Base-by-base conservation (phyloP, 2,888 invertebrate genomes). In the Allacma fusca region DNA sequence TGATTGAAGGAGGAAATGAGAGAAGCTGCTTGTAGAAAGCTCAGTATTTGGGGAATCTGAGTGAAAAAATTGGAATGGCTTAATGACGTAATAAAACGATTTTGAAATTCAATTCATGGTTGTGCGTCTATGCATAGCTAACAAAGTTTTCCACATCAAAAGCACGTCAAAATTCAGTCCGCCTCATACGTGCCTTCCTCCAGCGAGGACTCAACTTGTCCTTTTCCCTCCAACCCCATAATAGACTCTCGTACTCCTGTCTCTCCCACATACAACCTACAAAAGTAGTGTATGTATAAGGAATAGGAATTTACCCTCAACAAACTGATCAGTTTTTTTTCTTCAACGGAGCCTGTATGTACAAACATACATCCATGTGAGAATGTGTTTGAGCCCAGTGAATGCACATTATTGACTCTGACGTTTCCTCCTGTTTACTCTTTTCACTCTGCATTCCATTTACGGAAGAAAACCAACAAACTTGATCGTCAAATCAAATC, bases 1-100 rank as follows among this genome's bases (percentile, higher is more conserved):
- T n/a, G n/a, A n/a, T n/a, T n/a, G n/a, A n/a, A n/a, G n/a, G n/a
- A n/a, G n/a, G n/a, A n/a, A n/a, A n/a, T n/a, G n/a, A n/a, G n/a
- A n/a, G n/a, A n/a, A n/a, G n/a, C n/a, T n/a, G n/a, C n/a, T n/a
- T n/a, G n/a, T n/a, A n/a, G 75, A 70, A 50, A 64, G 76, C 78
- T 78, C 78, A 80, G 78, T 80, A 78, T 76, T 76, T 78, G 65
- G 78, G 57, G 74, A 69, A 72, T 59, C 43, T 77, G 69, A 64
- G 73, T 65, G 76, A 68, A 79, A 80, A 80, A 80, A 80, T 80
- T 80, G n/a, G 79, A 80, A 80, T 79, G 79, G 80, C 80, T 80
- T 80, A 80, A 80, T 80, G 80, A 79, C 77, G 80, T 80, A 80
- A 80, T 80, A 80, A 80, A 80, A 80, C 79, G 80, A 80, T 80